Percentiles rank a stretch among this genome's conserved stretches.
Conservation (phyloP, 2,113 vertebrate species). For the Calyptommatus sinebrachiatus region DNA sequence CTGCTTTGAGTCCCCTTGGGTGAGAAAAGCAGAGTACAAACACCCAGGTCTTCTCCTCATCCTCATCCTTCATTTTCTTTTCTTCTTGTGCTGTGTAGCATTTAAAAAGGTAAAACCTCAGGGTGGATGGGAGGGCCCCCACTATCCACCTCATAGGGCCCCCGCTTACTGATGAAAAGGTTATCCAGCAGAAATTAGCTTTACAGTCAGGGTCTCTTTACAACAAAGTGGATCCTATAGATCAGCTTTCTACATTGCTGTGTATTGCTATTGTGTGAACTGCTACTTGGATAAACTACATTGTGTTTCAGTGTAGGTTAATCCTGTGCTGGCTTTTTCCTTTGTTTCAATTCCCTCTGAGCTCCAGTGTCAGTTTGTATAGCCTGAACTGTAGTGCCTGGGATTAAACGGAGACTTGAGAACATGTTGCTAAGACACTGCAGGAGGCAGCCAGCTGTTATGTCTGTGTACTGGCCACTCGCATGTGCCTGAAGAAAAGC, state of each 20-base stretch:
- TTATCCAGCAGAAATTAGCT: not conserved
- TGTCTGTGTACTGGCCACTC: constrained; percentile 2
- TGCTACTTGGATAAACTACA: not conserved
- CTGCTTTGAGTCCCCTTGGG: no score
- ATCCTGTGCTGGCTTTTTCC: not conserved
- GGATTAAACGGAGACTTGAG: not conserved
- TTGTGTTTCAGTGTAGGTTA: not conserved
- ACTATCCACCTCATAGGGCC: no score
- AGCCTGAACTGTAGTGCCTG: not conserved
- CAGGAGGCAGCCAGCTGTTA: not conserved
- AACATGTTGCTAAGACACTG: not conserved
- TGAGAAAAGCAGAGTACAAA: no score
- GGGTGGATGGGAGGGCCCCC: no score
- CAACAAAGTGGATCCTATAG: no score
- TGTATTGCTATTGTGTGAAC: not conserved
- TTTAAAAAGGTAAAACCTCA: no score
- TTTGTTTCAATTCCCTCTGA: not conserved
- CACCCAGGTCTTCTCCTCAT: no score
- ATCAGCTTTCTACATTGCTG: not conserved
- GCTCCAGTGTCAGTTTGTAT: not conserved
- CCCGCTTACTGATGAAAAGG: not conserved
- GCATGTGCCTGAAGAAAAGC: not conserved
- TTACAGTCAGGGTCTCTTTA: not conserved
- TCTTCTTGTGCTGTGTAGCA: no score
- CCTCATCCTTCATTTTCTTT: no score